These are phyloP conservation scores for Takifugu rubripes DNA, from an alignment of 2,797 vertebrate genomes.

Conservation along the genomic window DNA sequence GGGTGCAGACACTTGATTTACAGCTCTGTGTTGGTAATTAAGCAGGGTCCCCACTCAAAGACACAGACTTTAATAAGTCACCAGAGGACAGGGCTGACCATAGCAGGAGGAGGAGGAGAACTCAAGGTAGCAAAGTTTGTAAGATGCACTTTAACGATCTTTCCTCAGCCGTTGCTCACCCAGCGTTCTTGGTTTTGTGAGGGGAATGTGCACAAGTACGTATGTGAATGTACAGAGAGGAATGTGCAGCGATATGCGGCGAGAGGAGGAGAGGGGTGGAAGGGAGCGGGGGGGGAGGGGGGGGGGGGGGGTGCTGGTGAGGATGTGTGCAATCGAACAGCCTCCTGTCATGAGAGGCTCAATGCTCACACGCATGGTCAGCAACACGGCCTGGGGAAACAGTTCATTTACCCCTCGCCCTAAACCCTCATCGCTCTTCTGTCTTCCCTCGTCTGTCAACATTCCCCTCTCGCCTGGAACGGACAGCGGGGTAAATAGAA, in stretches of 20 bases:
- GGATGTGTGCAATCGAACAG: constrained; percentile 61
- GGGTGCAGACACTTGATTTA: constrained; percentile 76
- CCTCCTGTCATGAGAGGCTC: constrained; percentile 75
- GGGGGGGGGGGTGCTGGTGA: background rate
- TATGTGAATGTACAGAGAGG: constrained; percentile 8
- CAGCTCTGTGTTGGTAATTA: constrained; percentile 72
- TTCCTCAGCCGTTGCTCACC: constrained; percentile 1
- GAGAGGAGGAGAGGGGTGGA: constrained; percentile 22
- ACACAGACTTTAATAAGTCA: constrained; percentile 59
- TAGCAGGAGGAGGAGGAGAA: background rate
- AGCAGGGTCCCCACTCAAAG: constrained; percentile 60
- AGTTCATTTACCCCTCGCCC: constrained; percentile 80
- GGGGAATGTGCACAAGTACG: constrained; percentile 1
- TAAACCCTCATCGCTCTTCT: constrained; percentile 77
- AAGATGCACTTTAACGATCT: constrained; percentile 38
- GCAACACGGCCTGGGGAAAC: constrained; percentile 79
- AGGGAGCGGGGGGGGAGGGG: constrained; percentile 15
- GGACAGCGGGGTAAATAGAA: constrained; percentile 71
- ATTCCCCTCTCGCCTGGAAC: constrained; percentile 71
- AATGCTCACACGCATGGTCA: constrained; percentile 83
- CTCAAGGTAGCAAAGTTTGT: constrained; percentile 14
- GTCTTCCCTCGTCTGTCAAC: constrained; percentile 80
- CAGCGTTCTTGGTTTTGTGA: too few species aligned
- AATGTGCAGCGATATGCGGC: constrained; percentile 47
- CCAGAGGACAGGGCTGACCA: constrained; percentile 44